phyloP scores from a whole-genome alignment of 2,888 invertebrate genomes.

The Ethmia dodecea region DNA sequence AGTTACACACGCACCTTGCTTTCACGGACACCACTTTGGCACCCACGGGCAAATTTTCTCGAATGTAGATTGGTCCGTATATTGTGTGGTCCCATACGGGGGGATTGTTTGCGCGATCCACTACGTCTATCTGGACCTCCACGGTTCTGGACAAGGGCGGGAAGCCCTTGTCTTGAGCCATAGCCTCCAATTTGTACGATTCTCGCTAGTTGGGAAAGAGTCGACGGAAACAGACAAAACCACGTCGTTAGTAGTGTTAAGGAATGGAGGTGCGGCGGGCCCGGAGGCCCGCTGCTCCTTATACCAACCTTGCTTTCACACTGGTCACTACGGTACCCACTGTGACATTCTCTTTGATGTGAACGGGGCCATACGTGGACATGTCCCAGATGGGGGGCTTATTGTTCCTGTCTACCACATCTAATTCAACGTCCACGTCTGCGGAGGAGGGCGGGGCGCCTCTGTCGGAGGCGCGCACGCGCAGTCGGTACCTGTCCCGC shows the following conservation, averaged over 20 bases:
- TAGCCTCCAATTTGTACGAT: conserved; percentile 98
- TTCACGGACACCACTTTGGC: conserved; percentile 98
- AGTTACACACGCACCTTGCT: conserved; percentile 93
- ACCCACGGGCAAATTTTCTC: conserved; percentile 98
- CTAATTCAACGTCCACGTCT: conserved; percentile 98
- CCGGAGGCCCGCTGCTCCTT: conserved; percentile 71
- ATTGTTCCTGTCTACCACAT: conserved; percentile 99
- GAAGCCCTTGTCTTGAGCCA: conserved; percentile 98
- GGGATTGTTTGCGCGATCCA: conserved; percentile 98
- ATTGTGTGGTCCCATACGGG: conserved; percentile 97
- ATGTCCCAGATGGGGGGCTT: conserved; percentile 98
- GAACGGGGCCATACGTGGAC: conserved; percentile 97
- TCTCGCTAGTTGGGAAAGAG: conserved; percentile 89
- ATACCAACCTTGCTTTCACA: conserved; percentile 98
- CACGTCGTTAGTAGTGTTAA: conserved; percentile 82
- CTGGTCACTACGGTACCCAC: conserved; percentile 99
- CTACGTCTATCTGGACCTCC: conserved; percentile 99
- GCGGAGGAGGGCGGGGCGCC: conserved; percentile 94
- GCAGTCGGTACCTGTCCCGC: conserved; percentile 97
- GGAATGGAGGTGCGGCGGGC: conserved; percentile 71
- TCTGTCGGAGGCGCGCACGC: conserved; percentile 97
- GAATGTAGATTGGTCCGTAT: conserved; percentile 98
- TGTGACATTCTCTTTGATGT: conserved; percentile 99
- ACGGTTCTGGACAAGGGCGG: conserved; percentile 97
- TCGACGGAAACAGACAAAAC: conserved; percentile 82